Evolutionary conservation across 2,797 vertebrate genomes (phyloP).

Genomic region (Champsocephalus gunnari): DNA sequence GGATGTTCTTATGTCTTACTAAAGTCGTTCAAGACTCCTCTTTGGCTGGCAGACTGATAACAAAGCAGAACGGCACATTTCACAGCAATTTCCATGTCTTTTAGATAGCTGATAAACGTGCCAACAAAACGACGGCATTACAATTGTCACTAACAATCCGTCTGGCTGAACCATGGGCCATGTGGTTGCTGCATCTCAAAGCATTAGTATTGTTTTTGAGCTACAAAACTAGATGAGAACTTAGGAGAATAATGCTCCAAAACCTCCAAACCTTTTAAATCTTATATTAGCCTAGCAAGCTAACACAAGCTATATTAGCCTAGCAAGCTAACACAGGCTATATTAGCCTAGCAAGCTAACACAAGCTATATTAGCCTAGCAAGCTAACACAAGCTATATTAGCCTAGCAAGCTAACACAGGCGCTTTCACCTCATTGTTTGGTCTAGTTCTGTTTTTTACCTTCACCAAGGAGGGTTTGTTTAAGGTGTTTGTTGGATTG

Average conservation of each 20-base stretch:
- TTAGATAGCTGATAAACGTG: conserved; percentile 36
- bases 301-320: too few relatives aligned
- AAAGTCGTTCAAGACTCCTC: neutral
- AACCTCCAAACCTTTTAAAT: neutral
- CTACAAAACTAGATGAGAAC: neutral
- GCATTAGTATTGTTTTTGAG: neutral
- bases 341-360: too few relatives aligned
- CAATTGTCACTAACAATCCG: conserved; percentile 33
- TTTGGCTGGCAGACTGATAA: conserved; percentile 11
- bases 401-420: too few relatives aligned
- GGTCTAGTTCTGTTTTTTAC: neutral
- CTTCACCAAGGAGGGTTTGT: too few relatives aligned
- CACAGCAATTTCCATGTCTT: conserved; percentile 33
- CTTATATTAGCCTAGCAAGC: too few relatives aligned
- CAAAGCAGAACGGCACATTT: conserved; percentile 31
- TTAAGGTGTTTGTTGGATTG: too few relatives aligned
- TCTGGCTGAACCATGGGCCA: neutral
- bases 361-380: too few relatives aligned
- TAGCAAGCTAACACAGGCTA: too few relatives aligned
- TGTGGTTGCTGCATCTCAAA: neutral
- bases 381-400: too few relatives aligned
- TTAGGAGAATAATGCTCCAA: neutral
- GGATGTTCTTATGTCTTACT: neutral
- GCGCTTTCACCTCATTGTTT: neutral
- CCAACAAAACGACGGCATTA: conserved; percentile 23